These are phyloP conservation scores for Drosophila paucipuncta DNA, from an alignment of 2,888 invertebrate genomes.

Conservation along the genomic window DNA sequence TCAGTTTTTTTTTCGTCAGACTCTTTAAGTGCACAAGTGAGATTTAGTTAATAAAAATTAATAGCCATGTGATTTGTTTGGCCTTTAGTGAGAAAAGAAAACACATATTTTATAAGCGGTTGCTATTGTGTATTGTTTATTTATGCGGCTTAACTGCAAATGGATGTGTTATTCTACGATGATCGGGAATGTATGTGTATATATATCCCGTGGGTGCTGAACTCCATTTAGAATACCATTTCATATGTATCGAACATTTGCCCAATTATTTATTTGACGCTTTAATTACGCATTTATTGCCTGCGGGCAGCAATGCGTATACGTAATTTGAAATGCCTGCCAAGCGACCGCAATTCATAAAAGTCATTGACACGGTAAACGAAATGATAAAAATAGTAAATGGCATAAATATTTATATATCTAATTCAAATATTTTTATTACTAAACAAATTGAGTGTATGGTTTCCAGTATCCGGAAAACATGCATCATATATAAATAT, in stretches of 20 bases:
- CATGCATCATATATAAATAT: slow-evolving; percentile 2
- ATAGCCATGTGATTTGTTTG: slow-evolving; percentile 75
- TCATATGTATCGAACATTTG: slow-evolving; percentile 46
- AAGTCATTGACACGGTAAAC: slow-evolving; percentile 62
- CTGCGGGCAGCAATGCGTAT: slow-evolving; percentile 56
- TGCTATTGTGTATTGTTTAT: slow-evolving; percentile 45
- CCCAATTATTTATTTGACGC: slow-evolving; percentile 74
- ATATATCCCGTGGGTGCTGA: slow-evolving; percentile 9
- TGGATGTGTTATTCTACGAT: slow-evolving; percentile 38
- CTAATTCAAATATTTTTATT: slow-evolving; percentile 29
- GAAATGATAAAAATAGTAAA: slow-evolving; percentile 47
- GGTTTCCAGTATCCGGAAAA: slow-evolving; percentile 1
- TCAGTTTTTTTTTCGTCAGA: slow-evolving; percentile 19
- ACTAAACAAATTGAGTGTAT: background rate
- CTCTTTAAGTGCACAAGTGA: slow-evolving; percentile 56
- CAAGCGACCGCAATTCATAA: slow-evolving; percentile 42
- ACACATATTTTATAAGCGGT: slow-evolving; percentile 44
- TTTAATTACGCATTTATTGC: slow-evolving; percentile 75
- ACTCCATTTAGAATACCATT: slow-evolving; percentile 22
- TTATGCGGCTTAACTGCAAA: slow-evolving; percentile 45
- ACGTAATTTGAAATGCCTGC: slow-evolving; percentile 49
- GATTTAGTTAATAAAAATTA: slow-evolving; percentile 78
- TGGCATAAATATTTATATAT: slow-evolving; percentile 29
- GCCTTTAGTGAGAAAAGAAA: slow-evolving; percentile 43
- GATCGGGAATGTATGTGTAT: slow-evolving; percentile 9